These are phyloP conservation scores for Paraescarpia echinospica DNA, from an alignment of 1,140 invertebrate species.

Conservation along the genomic window DNA sequence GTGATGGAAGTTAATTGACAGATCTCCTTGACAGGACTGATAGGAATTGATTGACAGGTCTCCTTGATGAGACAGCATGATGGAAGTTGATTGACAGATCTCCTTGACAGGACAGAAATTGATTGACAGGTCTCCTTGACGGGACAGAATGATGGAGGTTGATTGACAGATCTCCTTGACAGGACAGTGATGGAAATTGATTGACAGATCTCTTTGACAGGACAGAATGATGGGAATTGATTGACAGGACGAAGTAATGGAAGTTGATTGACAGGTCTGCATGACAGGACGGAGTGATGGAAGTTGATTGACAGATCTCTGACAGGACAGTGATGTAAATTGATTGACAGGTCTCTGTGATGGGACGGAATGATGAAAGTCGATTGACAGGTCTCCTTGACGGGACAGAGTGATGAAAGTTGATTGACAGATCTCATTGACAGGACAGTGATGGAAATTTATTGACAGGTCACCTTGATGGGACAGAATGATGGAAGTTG, in stretches of 20 bases:
- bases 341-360: too few relatives aligned
- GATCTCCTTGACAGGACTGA: background rate
- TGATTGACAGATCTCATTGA: background rate
- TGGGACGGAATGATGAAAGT: too few relatives aligned
- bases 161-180: background rate
- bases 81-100: background rate
- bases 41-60: background rate
- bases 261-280: background rate
- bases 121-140: background rate
- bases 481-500: background rate
- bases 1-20: background rate
- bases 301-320: too few relatives aligned
- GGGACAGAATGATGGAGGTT: background rate
- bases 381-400: too few relatives aligned
- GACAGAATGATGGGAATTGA: background rate
- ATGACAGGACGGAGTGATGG: too few relatives aligned
- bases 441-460: background rate
- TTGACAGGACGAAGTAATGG: background rate
- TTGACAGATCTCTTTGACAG: background rate
- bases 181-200: background rate
- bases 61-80: background rate
- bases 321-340: too few relatives aligned
- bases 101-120: too few relatives aligned
- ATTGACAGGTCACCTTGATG: background rate
- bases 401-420: background rate